phyloP scores from a whole-genome alignment of 92 coral and sea anemone genomes.

The Paramuricea clavata region DNA sequence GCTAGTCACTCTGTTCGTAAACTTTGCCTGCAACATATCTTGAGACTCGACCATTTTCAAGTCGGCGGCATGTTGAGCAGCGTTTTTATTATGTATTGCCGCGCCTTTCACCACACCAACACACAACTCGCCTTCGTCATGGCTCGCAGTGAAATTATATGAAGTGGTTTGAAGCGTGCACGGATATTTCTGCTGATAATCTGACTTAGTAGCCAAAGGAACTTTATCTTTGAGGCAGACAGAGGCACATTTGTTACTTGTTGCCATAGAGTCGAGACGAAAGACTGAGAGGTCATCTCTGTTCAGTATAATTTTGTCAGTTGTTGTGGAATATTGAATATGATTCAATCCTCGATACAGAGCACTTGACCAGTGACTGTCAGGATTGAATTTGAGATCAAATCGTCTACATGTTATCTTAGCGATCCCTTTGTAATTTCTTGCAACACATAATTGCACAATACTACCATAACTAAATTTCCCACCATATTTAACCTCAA shows the following conservation, averaged over 20 bases:
- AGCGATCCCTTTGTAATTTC: too few species aligned
- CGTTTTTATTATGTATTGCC: conserved; percentile 32
- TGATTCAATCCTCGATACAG: conserved; percentile 50
- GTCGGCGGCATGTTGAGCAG: conserved; percentile 61
- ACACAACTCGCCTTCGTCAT: conserved; percentile 49
- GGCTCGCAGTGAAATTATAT: conserved; percentile 46
- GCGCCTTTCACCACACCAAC: conserved; percentile 58
- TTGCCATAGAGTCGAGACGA: conserved; percentile 51
- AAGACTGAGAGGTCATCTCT: conserved; percentile 74
- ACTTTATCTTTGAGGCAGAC: conserved; percentile 33
- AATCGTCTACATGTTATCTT: too few species aligned
- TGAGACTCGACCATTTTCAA: conserved; percentile 27
- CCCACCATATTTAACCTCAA: conserved; percentile 1
- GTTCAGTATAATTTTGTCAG: conserved; percentile 10
- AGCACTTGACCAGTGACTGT: conserved; percentile 60
- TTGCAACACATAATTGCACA: too few species aligned
- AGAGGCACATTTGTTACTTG: conserved; percentile 31
- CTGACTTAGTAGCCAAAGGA: conserved; percentile 52
- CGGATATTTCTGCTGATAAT: conserved; percentile 38
- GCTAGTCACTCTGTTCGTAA: conserved; percentile 13
- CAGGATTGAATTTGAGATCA: conserved; percentile 60
- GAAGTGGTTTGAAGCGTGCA: conserved; percentile 55
- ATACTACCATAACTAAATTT: too few species aligned
- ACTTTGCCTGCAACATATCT: conserved; percentile 22
- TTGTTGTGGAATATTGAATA: conserved; percentile 39